Conservation (phyloP, 2,888 invertebrate genomes). For the Silvanus unidentatus region DNA sequence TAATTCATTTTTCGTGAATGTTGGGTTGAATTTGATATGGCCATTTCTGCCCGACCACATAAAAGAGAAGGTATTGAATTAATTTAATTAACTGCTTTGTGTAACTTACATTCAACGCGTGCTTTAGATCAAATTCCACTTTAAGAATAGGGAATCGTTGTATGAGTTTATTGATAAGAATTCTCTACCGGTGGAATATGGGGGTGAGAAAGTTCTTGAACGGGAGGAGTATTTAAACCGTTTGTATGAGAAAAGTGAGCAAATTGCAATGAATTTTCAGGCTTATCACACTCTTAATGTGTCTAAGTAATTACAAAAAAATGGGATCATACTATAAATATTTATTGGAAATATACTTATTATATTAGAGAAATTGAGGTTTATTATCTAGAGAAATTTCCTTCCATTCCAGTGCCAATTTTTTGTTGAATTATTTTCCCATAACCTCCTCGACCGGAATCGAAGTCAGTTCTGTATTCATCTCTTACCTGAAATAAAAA, state of each 20-base stretch:
- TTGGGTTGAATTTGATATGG: constrained; percentile 36
- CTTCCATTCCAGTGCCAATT: constrained; percentile 48
- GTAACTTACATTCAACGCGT: neutral
- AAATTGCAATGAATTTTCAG: constrained; percentile 29
- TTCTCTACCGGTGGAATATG: constrained; percentile 53
- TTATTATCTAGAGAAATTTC: neutral
- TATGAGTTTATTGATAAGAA: constrained; percentile 49
- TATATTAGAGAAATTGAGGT: neutral
- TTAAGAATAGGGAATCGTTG: constrained; percentile 48
- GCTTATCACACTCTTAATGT: constrained; percentile 10
- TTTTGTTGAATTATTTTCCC: constrained; percentile 90
- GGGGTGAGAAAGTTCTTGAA: constrained; percentile 46
- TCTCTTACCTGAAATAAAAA: constrained; percentile 73
- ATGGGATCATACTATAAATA: neutral
- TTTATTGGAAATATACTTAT: neutral
- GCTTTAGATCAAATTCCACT: constrained; percentile 51
- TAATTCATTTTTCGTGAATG: constrained; percentile 30
- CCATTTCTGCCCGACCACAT: constrained; percentile 36
- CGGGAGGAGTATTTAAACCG: constrained; percentile 24
- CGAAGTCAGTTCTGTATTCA: constrained; percentile 96
- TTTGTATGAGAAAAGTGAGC: constrained; percentile 26
- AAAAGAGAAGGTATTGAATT: constrained; percentile 23
- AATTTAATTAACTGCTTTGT: neutral
- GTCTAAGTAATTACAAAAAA: neutral
- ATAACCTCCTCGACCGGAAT: constrained; percentile 94